These are phyloP conservation scores for Lycocorax pyrrhopterus DNA, from an alignment of 2,113 vertebrate genomes.

Conservation along the genomic window DNA sequence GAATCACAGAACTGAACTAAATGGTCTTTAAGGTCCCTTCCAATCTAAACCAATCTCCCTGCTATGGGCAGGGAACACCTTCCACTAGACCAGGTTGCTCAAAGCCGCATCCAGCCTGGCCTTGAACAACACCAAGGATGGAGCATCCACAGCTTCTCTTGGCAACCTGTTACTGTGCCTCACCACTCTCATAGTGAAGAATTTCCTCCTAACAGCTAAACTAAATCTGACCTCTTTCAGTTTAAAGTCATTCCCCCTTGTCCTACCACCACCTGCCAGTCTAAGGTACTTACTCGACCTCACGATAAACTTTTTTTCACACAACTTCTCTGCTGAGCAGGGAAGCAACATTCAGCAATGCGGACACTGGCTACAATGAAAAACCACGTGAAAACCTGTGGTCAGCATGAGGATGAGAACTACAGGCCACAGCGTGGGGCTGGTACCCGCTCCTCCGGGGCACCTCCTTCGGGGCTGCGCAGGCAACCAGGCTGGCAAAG, in stretches of 20 bases:
- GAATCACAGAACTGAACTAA: not conserved
- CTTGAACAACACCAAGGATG: not conserved
- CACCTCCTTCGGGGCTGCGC: not conserved
- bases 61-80: not conserved
- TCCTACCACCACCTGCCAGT: not conserved
- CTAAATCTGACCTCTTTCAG: not conserved
- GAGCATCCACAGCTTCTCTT: not conserved
- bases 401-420: not conserved
- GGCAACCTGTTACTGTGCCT: not conserved
- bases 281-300: not conserved
- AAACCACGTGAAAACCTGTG: not conserved
- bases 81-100: not conserved
- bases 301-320: rapidly evolving
- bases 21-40: not conserved
- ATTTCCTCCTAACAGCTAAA: not conserved
- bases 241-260: not conserved
- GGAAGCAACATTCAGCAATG: not conserved
- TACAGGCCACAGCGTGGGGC: not conserved
- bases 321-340: not conserved
- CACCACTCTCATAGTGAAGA: not conserved
- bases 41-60: not conserved
- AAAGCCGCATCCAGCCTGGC: not conserved
- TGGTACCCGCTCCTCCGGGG: too few species aligned
- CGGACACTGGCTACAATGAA: not conserved
- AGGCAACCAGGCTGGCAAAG: not conserved